Base-by-base conservation (phyloP, 2,888 invertebrate species). In the Aelia acuminata region DNA sequence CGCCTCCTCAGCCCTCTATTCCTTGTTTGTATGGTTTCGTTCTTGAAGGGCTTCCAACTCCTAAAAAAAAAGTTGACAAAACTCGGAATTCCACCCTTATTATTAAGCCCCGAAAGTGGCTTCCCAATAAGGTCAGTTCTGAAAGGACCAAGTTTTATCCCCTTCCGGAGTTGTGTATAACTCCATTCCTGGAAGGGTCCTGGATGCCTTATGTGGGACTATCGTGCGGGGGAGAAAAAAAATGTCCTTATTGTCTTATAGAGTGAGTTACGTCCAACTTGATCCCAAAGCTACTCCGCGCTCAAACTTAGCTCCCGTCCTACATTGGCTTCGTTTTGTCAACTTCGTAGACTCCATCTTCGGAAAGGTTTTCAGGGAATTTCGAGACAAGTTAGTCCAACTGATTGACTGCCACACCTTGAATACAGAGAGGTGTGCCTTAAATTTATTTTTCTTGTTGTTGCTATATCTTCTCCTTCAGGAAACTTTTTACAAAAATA, bases 181-280 rank as follows among this genome's bases (percentile, higher is more conserved):
- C 80, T 80, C 80, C 80, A 80, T 80, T 80, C 80, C 80, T 43
- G 31, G n/a, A 80, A 43, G 80, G 75, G 43, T 22, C 35, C 35
- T 35, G 75, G 75, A 20, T 35, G 75, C 20, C n/a, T 43, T n/a
- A 7, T 39, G 43, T 80, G 22, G n/a, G 80, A 80, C 43, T 80
- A 43, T 47, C n/a, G 80, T 31, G 8, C 4, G 10, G 43, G 10
- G 13, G 35, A 4, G 11, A n/a, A 80, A 80, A 80, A 80, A 80
- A 80, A 80, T 80, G 80, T 80, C 80, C 80, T 80, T 80, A 80
- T 80, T 80, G 80, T 80, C 80, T 80, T 80, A 43, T 80, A 80
- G 43, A 80, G 80, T 80, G 80, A 80, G 80, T 80, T 80, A 80
- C n/a, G 80, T 80, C 43, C 80, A 80, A 80, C 43, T 80, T 80